These are phyloP conservation scores for Lissocephala sabroskyi DNA, from an alignment of 2,888 invertebrate genomes.

Conservation along the genomic window DNA sequence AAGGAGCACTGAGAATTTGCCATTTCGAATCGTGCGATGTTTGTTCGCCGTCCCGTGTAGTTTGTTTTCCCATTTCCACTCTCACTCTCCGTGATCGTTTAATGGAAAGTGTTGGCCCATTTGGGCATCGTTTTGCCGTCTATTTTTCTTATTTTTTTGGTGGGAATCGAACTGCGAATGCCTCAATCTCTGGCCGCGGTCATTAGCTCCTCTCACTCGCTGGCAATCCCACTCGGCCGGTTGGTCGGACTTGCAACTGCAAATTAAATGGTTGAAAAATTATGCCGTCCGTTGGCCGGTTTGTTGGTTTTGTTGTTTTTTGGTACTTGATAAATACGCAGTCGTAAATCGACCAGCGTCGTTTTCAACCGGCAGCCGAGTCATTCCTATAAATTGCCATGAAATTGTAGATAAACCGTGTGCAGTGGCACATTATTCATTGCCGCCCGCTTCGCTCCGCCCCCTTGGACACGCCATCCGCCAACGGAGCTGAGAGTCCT, in stretches of 20 bases:
- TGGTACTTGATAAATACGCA: no score
- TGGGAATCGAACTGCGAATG: no score
- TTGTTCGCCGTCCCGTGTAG: slow-evolving; percentile 44
- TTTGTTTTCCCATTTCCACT: slow-evolving; percentile 48
- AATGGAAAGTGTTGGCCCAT: slow-evolving; percentile 51
- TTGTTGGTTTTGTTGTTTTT: no score
- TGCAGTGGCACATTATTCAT: slow-evolving; percentile 1
- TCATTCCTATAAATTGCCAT: slow-evolving; percentile 50
- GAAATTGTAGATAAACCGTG: slow-evolving; percentile 21
- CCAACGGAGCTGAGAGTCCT: no score
- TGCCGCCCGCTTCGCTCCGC: not conserved
- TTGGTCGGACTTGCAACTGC: slow-evolving; percentile 1
- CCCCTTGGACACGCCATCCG: not conserved
- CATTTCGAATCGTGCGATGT: slow-evolving; percentile 29
- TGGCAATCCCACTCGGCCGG: no score
- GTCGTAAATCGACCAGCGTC: not conserved
- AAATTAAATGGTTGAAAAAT: slow-evolving; percentile 12
- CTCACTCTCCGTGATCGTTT: slow-evolving; percentile 30
- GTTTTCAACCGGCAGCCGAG: slow-evolving; percentile 25
- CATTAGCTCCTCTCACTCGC: slow-evolving; percentile 15
- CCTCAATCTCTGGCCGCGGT: no score
- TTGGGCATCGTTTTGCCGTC: slow-evolving; percentile 53
- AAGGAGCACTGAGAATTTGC: not conserved
- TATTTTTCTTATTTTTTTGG: slow-evolving; percentile 8
- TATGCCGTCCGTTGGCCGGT: not conserved